Base-by-base conservation (phyloP, 2,113 vertebrate genomes). In the Danio rerio region DNA sequence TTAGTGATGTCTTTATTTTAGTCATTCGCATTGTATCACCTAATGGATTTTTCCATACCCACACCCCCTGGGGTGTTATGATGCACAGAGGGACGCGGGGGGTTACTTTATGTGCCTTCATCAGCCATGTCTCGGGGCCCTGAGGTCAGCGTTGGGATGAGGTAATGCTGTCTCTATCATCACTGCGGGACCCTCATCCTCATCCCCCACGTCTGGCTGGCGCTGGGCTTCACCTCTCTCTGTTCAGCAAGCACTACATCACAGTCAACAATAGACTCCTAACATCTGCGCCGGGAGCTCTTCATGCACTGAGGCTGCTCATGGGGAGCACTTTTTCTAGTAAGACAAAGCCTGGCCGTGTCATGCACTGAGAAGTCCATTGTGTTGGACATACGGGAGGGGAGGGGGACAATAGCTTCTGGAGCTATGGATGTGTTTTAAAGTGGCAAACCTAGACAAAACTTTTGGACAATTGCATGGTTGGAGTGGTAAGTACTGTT, bases 301-400 rank as follows among this genome's bases (percentile, higher is more conserved):
- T 79, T 87, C 86, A 84, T 85, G 70, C 59, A 85, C 78, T 68
- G 55, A 81, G 84, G 91, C 88, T 87, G 85, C 87, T 52, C 72
- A 55, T 90, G 87, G 81, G 89, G 83, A 89, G 92, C 78, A 81
- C 82, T 86, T 87, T 89, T 89, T 86, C 73, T 77, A 77, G 69
- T 55, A 62, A 74, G 83, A 72, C 84, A 86, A 78, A 81, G 78
- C 75, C 53, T 6, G 16, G 15, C 21, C 79, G n/a, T 81, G 78
- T 78, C 62, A 71, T 7, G 69, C 42, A 49, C 61, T 58, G 74
- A 81, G 52, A 9, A 20, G 16, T 18, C 82, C 62, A 85, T 90
- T 90, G 87, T 91, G 81, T 90, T 78, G 81, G 5, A 71, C 12
- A 71, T 83, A 86, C 16, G 21, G 49, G 59, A 83, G 18, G 86